Percentiles rank a stretch among this genome's conserved stretches.
phyloP scores from a whole-genome alignment of 1,140 invertebrate genomes.

The Archegozetes longisetosus region DNA sequence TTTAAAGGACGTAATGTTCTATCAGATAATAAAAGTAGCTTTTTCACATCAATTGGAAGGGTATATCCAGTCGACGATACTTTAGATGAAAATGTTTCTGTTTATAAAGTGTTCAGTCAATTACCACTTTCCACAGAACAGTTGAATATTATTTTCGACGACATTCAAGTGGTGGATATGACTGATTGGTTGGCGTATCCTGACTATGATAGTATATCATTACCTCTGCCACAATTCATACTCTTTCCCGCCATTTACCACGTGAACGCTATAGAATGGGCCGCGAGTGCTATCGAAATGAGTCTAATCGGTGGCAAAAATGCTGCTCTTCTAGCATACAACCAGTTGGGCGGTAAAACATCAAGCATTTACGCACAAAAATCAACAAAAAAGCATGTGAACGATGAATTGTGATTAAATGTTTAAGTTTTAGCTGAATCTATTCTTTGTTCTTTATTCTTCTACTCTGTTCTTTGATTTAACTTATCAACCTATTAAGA shows the following conservation, averaged over 20 bases:
- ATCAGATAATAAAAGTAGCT: constrained; percentile 24
- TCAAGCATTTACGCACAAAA: too few relatives aligned
- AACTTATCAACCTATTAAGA: too few relatives aligned
- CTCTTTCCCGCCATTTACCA: constrained; percentile 43
- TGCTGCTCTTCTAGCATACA: constrained; percentile 39
- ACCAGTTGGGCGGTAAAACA: neutral
- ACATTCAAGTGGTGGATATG: constrained; percentile 29
- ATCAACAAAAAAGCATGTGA: too few relatives aligned
- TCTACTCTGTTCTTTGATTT: too few relatives aligned
- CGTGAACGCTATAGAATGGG: constrained; percentile 48
- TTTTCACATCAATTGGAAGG: constrained; percentile 32
- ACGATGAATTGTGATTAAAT: too few relatives aligned
- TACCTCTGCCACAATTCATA: constrained; percentile 22
- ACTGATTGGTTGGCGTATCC: constrained; percentile 46
- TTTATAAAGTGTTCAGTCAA: constrained; percentile 45
- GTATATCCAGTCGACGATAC: constrained; percentile 29
- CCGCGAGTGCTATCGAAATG: constrained; percentile 56
- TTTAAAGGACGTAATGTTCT: constrained; percentile 32
- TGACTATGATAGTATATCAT: constrained; percentile 30
- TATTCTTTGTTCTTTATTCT: too few relatives aligned
- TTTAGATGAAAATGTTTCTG: constrained; percentile 12
- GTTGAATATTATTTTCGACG: constrained; percentile 35
- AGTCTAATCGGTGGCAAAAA: constrained; percentile 45
- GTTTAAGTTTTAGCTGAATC: too few relatives aligned
- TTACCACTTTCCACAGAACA: constrained; percentile 30